Evolutionary conservation across 2,797 vertebrate genomes (phyloP).

Genomic region (Danio choprae): DNA sequence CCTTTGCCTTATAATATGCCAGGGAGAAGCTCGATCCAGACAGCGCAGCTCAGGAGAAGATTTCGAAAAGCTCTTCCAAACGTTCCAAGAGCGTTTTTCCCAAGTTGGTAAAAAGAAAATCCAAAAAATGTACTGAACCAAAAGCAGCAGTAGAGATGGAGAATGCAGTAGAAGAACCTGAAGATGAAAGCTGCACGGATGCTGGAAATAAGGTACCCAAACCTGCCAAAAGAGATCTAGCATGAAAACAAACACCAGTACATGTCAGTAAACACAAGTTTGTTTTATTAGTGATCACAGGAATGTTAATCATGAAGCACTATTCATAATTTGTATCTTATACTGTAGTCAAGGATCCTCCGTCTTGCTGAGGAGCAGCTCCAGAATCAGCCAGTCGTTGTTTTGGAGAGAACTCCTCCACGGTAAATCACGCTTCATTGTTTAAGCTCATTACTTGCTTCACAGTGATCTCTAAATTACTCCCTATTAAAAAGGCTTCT

Average conservation of each 20-base stretch:
- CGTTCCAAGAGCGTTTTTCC: slow-evolving; percentile 27
- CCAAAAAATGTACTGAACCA: slow-evolving; percentile 11
- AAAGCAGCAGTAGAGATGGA: slow-evolving; percentile 23
- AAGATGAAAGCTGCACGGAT: slow-evolving; percentile 27
- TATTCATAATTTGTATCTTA: background rate
- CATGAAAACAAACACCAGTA: background rate
- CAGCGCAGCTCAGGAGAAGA: background rate
- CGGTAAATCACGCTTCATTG: slow-evolving; percentile 37
- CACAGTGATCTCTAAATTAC: background rate
- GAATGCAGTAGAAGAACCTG: background rate
- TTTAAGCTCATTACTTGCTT: background rate
- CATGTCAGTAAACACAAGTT: background rate
- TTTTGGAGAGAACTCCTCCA: slow-evolving; percentile 53
- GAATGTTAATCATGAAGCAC: background rate
- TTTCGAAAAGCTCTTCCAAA: slow-evolving; percentile 24
- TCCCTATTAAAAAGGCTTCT: background rate
- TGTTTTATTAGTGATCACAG: background rate
- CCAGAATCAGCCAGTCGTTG: slow-evolving; percentile 38
- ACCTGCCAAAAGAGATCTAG: background rate
- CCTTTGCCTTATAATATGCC: background rate
- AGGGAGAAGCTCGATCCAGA: slow-evolving; percentile 12
- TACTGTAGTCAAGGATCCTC: background rate
- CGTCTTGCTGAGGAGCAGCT: slow-evolving; percentile 27
- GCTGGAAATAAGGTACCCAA: slow-evolving; percentile 9
- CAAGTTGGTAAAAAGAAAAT: slow-evolving; percentile 39